phyloP scores from a whole-genome alignment of 2,797 vertebrate species.

The Acanthiza pusilla region DNA sequence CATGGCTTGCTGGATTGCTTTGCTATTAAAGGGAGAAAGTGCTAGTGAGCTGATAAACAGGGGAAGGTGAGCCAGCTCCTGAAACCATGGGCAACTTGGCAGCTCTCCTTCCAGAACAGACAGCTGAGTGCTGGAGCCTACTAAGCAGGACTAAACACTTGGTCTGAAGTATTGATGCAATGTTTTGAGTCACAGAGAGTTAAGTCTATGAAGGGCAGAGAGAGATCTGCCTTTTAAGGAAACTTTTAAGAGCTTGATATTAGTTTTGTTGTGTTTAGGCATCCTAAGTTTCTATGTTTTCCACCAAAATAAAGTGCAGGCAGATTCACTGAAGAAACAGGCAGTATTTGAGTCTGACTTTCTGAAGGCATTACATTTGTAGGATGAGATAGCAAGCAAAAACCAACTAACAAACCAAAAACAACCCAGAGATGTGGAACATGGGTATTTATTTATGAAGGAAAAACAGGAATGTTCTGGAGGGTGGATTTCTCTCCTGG shows the following conservation, averaged over 20 bases:
- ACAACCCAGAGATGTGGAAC: neutral
- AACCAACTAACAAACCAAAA: neutral
- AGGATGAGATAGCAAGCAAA: neutral
- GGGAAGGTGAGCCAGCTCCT: neutral
- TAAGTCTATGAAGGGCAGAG: neutral
- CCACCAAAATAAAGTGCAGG: neutral
- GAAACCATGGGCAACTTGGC: neutral
- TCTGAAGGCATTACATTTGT: neutral
- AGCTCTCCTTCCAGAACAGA: neutral
- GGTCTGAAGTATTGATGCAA: neutral
- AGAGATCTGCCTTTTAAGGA: neutral
- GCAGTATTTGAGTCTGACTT: neutral
- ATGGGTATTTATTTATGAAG: conserved; percentile 7
- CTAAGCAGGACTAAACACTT: neutral
- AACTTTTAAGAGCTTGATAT: neutral
- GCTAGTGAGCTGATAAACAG: neutral
- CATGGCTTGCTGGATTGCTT: neutral
- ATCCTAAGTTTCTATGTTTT: neutral
- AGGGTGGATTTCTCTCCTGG: neutral
- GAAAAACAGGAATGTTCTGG: neutral
- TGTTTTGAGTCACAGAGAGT: neutral
- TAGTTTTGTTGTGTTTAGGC: neutral
- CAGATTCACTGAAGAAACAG: neutral
- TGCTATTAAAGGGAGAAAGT: conserved; percentile 27
- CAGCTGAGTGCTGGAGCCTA: fast-evolving